Percentiles rank a stretch among this genome's conserved stretches.
phyloP scores from a whole-genome alignment of 2,888 invertebrate genomes.

The Rhaphigaster nebulosa region DNA sequence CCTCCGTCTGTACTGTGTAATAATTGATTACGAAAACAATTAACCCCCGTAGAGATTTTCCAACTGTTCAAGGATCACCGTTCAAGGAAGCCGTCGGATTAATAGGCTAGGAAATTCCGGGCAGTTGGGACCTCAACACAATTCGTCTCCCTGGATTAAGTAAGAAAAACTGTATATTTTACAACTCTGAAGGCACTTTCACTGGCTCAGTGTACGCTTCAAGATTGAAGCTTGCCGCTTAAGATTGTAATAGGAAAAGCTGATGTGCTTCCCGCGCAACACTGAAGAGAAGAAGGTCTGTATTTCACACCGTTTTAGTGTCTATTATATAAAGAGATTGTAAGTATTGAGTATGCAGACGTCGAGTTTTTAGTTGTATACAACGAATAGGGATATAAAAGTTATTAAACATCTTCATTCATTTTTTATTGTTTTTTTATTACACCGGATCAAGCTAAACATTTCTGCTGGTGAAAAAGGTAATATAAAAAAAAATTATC shows the following conservation, averaged over 20 bases:
- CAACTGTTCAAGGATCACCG: background rate
- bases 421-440: too few relatives aligned
- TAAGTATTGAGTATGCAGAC: background rate
- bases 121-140: background rate
- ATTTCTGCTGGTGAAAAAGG: too few relatives aligned
- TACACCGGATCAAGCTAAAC: too few relatives aligned
- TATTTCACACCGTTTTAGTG: background rate
- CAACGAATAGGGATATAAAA: background rate
- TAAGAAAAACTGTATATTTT: conserved; percentile 45
- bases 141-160: conserved; percentile 26
- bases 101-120: background rate
- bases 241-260: background rate
- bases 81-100: background rate
- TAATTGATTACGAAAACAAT: too few relatives aligned
- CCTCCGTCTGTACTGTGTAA: too few relatives aligned
- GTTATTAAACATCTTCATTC: background rate
- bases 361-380: background rate
- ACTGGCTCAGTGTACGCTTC: background rate
- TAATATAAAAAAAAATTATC: too few relatives aligned
- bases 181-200: background rate
- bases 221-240: background rate
- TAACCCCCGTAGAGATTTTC: background rate
- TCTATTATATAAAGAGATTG: background rate
- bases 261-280: background rate
- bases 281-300: background rate